phyloP scores from a whole-genome alignment of 2,888 invertebrate species.

The Patella caerulea region DNA sequence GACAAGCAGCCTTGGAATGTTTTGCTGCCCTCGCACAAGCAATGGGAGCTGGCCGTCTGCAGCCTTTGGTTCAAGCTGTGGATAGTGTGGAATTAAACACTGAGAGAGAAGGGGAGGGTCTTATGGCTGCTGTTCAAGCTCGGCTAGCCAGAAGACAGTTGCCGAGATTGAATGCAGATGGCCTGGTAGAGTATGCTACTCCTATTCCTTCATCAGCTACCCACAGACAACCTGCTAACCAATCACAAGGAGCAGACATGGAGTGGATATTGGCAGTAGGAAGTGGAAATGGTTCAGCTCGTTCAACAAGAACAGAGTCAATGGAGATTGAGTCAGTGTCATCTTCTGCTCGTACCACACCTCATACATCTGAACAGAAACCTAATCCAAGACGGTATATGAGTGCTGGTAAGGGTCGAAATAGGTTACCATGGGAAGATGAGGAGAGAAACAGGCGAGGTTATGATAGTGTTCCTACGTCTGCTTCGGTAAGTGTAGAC shows the following conservation, averaged over 20 bases:
- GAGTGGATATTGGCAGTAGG: conserved; percentile 80
- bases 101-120: conserved; percentile 69
- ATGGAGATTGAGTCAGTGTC: conserved; percentile 63
- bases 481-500: conserved; percentile 19
- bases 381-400: conserved; percentile 58
- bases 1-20: conserved; percentile 85
- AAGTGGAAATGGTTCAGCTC: conserved; percentile 57
- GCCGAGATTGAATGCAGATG: conserved; percentile 80
- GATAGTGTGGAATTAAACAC: conserved; percentile 71
- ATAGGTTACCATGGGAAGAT: conserved; percentile 69
- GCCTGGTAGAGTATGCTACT: conserved; percentile 83
- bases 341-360: conserved; percentile 55
- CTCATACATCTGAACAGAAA: conserved; percentile 43
- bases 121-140: conserved; percentile 80
- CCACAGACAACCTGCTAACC: conserved; percentile 54
- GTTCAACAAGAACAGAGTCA: conserved; percentile 56
- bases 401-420: conserved; percentile 66
- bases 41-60: conserved; percentile 75
- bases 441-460: conserved; percentile 41
- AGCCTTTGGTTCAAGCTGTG: conserved; percentile 75
- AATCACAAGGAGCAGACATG: conserved; percentile 77
- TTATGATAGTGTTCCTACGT: conserved; percentile 37
- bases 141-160: conserved; percentile 82
- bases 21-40: conserved; percentile 84
- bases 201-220: conserved; percentile 75